These are phyloP conservation scores for Takifugu rubripes DNA, from an alignment of 2,797 vertebrate species.

Conservation along the genomic window DNA sequence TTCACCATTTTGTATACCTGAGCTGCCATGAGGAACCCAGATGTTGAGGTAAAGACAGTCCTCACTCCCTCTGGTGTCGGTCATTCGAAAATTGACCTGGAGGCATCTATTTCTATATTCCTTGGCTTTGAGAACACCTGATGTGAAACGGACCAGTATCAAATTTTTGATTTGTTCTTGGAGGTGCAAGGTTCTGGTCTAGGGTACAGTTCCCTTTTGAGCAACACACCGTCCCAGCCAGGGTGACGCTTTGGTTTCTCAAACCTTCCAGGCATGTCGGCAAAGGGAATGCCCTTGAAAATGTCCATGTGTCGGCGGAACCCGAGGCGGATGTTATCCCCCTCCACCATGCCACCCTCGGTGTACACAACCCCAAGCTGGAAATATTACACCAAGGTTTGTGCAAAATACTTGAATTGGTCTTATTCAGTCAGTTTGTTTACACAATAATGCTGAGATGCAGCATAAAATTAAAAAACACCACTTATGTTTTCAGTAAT, in stretches of 20 bases:
- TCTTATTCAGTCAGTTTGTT: neutral
- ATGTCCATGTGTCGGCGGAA: conserved; percentile 74
- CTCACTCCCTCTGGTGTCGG: conserved; percentile 70
- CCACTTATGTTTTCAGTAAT: too few species aligned
- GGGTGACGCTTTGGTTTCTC: conserved; percentile 84
- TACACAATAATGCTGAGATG: too few species aligned
- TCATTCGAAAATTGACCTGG: conserved; percentile 77
- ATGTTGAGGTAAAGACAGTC: conserved; percentile 96
- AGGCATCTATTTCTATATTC: conserved; percentile 76
- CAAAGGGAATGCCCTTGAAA: conserved; percentile 91
- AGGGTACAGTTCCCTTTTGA: neutral
- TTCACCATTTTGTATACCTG: conserved; percentile 50
- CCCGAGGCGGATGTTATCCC: conserved; percentile 74
- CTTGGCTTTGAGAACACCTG: conserved; percentile 79
- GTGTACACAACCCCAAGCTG: conserved; percentile 87
- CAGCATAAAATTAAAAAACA: too few species aligned
- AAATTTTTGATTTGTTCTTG: too few species aligned
- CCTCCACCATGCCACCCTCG: conserved; percentile 88
- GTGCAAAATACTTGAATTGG: neutral
- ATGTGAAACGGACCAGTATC: conserved; percentile 4
- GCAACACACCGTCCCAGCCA: conserved; percentile 85
- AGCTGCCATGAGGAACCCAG: conserved; percentile 84
- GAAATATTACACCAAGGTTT: neutral
- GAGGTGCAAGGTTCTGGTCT: neutral
- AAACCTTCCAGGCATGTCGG: conserved; percentile 77